A percentile compares a stretch with the other conserved stretches of the same genome.
phyloP scores from a whole-genome alignment of 2,888 invertebrate genomes.

The Hofmannophila pseudospretella region DNA sequence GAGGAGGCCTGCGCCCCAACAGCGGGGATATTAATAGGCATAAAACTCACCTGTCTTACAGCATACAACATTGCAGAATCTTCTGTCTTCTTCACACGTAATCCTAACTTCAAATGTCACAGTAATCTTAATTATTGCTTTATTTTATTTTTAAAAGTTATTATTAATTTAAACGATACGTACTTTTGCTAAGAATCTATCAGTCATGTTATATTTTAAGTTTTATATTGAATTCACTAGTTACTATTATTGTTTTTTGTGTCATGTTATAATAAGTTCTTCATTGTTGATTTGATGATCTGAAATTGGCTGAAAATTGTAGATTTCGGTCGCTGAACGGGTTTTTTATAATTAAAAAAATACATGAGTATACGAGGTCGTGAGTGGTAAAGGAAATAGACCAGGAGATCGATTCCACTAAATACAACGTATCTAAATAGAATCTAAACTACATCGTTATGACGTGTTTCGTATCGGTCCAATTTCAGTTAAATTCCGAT shows the following conservation, averaged over 20 bases:
- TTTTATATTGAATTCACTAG: conserved; percentile 23
- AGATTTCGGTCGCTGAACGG: background rate
- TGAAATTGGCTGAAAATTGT: background rate
- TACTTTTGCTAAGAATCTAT: conserved; percentile 25
- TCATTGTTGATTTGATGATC: background rate
- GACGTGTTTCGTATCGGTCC: too few species aligned
- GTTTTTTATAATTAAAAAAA: background rate
- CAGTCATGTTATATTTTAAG: conserved; percentile 33
- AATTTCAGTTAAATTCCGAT: too few species aligned
- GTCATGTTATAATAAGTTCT: conserved; percentile 34
- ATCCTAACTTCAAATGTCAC: too few species aligned
- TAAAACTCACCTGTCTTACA: conserved; percentile 71
- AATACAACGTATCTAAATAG: too few species aligned
- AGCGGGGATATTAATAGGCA: too few species aligned
- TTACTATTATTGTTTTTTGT: conserved; percentile 19
- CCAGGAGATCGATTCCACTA: too few species aligned
- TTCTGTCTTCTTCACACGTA: conserved; percentile 28
- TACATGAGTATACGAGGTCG: too few species aligned
- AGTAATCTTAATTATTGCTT: conserved; percentile 12
- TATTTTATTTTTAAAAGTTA: background rate
- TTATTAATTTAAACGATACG: conserved; percentile 6
- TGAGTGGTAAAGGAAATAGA: too few species aligned
- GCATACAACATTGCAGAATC: conserved; percentile 59
- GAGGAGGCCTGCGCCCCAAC: too few species aligned
- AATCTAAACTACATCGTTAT: too few species aligned